Evolutionary conservation across 2,797 vertebrate genomes (phyloP), one percentile per base, ranked within the genome.

Genomic region (Balearica regulorum): DNA sequence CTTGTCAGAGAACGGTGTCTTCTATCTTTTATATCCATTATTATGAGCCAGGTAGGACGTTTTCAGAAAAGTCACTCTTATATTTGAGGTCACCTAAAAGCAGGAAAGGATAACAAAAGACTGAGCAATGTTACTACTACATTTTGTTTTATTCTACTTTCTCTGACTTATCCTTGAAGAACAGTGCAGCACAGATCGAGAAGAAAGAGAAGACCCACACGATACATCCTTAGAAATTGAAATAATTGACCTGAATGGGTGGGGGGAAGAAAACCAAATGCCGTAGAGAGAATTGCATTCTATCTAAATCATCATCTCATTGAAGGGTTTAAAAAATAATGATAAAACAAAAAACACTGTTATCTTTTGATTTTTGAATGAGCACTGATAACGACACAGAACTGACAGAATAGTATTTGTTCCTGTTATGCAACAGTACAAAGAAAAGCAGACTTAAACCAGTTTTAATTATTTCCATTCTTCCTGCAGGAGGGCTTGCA

Each of bases 21-120:
- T 48, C 99, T 98, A 76, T 99, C 99, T 96, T 99, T 99, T 70
- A 99, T 98, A 93, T 99, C 99, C 99, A 99, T 99, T 89, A 10
- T 96, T 83, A 51, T 25, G 4, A 46, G n/a, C 43, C 79, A 16
- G 41, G 76, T 10, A 62, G 81, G 31, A 29, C 0, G 46, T 22
- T 60, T 82, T 87, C 83, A 87, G 79, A 11, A 76, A 64, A 87
- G 89, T 51, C 75, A 37, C 94, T 75, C 77, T 68, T 48, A 8
- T 86, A 3, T 22, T 6, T 60, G 87, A 35, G 53, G 46, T 75
- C 89, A 97, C 98, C 98, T 98, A 33, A 80, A 96, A 94, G 17
- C 61, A 92, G 1, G 28, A 84, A 81, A 96, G 55, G 75, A 77
- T 48, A 93, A 91, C 20, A 83, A 22, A 62, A 33, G 33, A 37